A percentile compares a stretch with the other conserved stretches of the same genome.
These are phyloP conservation scores for Lithophane leautieri DNA, from an alignment of 2,888 invertebrate species.

Conservation along the genomic window DNA sequence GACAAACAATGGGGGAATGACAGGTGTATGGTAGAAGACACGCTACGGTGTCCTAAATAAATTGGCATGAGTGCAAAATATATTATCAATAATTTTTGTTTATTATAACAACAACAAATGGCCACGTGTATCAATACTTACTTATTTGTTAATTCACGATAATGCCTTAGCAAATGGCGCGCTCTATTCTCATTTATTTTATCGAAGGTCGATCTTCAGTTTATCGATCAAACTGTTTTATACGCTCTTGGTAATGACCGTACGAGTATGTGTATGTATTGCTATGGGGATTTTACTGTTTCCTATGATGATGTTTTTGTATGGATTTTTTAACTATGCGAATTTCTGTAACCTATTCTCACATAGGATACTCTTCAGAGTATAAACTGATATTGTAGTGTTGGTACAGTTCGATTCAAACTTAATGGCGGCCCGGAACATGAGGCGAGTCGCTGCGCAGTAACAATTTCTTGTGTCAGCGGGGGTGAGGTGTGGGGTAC, in stretches of 20 bases:
- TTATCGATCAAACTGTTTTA: constrained; percentile 60
- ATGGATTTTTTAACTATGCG: background rate
- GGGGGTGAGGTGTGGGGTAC: no score
- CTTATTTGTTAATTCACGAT: constrained; percentile 19
- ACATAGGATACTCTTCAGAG: no score
- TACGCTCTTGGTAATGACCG: constrained; percentile 50
- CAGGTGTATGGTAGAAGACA: background rate
- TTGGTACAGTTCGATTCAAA: background rate
- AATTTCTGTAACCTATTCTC: no score
- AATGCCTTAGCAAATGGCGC: constrained; percentile 37
- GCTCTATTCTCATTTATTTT: constrained; percentile 53
- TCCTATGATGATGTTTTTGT: background rate
- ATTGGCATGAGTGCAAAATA: background rate
- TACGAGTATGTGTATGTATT: constrained; percentile 10
- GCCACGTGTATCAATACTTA: constrained; percentile 8
- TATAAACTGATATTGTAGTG: background rate
- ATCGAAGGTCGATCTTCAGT: constrained; percentile 58
- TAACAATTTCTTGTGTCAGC: no score
- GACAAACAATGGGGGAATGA: no score
- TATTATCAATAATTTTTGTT: background rate
- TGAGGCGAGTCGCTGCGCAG: no score
- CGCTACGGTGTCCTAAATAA: background rate
- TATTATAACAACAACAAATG: background rate
- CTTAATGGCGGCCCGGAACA: no score
- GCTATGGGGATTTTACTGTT: constrained; percentile 20